Percentiles rank a stretch among this genome's conserved stretches.
These are phyloP conservation scores for Coccyzus lansbergi DNA, from an alignment of 2,797 vertebrate species.

Conservation along the genomic window DNA sequence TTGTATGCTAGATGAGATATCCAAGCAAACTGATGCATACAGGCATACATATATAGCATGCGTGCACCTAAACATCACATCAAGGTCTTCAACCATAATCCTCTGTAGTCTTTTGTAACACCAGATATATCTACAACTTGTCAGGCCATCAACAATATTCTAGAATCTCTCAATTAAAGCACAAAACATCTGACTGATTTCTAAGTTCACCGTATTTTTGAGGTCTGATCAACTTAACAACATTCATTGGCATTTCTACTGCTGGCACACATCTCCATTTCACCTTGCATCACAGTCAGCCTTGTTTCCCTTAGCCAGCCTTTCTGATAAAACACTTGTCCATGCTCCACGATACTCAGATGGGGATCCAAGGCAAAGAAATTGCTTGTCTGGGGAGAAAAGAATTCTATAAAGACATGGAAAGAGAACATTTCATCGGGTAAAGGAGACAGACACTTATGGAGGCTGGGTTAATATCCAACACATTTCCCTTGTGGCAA, in stretches of 20 bases:
- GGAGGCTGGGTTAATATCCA: not conserved
- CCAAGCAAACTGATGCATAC: not conserved
- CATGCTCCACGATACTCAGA: not conserved
- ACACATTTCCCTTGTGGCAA: not conserved
- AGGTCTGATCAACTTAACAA: not conserved
- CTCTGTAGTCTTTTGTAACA: not conserved
- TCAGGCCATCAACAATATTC: not conserved
- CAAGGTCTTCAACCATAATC: not conserved
- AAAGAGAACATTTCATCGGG: not conserved
- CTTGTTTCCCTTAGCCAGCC: not conserved
- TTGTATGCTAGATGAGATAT: not conserved
- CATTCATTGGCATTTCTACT: not conserved
- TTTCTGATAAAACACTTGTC: not conserved
- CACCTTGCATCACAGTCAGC: not conserved
- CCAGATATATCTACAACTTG: not conserved
- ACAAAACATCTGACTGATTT: not conserved
- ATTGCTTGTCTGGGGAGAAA: not conserved
- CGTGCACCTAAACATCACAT: not conserved
- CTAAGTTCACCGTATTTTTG: not conserved
- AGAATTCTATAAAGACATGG: not conserved
- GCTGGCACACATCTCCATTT: not conserved
- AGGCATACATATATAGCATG: rapidly evolving
- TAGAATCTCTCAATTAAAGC: not conserved
- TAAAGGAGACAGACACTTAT: not conserved
- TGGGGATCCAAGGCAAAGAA: not conserved